Evolutionary conservation across 2,113 vertebrate species (phyloP), one percentile per base, ranked within the genome.

Genomic region (Pterocles gutturalis): DNA sequence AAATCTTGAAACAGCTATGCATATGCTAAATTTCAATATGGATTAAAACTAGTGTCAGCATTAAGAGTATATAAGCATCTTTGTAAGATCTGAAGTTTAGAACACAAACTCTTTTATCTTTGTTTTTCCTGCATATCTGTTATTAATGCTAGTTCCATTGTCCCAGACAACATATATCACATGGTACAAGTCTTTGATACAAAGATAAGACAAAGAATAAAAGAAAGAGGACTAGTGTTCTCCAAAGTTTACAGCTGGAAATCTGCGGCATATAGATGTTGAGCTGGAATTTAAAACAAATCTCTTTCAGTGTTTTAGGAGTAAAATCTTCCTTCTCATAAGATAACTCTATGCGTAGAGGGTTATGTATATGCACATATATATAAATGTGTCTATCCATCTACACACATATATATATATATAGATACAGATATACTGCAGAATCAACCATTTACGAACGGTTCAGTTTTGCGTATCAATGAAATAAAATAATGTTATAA

Each of bases 101-200:
- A 86, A 89, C 2, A 8, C 60, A 71, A 78, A 43, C 77, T 72
- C 77, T 91, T 94, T 92, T 79, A 82, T 87, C 84, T 96, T 89
- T 94, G 67, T 75, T 96, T 95, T 87, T 91, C 57, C 57, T 95
- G 77, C 31, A 3, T 81, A 70, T 91, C 58, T 81, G 29, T 94
- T 92, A 69, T 77, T 89, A 78, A 26, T 89, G 43, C 36, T 92
- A 66, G 15, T 85, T 87, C 57, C 34, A 16, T 55, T 69, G 73
- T 87, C 69, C 78, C 87, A 82, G 70, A 72, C 70, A 94, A 55
- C 85, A 46, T 91, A 29, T n/a, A 84, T 79, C 77, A 82, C 84
- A n/a, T 71, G 61, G 33, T 85, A 51, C 48, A 79, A 84, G 84
- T 66, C 92, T 95, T 95, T 95, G 91, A 94, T 91, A 95, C 77